phyloP scores from a whole-genome alignment of 1,140 invertebrate species.

The Drosophila sulfurigaster region DNA sequence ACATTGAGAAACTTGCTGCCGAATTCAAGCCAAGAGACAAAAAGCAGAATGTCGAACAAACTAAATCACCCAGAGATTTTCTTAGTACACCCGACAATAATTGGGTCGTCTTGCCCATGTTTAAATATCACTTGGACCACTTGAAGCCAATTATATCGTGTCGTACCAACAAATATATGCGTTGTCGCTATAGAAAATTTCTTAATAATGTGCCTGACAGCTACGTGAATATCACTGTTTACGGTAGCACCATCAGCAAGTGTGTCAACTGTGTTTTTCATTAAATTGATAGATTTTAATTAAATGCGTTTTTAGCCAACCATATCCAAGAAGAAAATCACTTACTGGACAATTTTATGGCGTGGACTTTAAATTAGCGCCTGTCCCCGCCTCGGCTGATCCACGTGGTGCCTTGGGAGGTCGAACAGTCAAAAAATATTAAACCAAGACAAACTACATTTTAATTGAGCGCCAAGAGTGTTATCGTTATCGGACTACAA shows the following conservation, averaged over 20 bases:
- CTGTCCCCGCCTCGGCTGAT: slow-evolving; percentile 55
- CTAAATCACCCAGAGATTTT: slow-evolving; percentile 41
- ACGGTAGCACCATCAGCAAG: slow-evolving; percentile 29
- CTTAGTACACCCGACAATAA: slow-evolving; percentile 47
- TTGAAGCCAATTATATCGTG: slow-evolving; percentile 49
- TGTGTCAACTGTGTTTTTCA: background rate
- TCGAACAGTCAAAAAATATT: background rate
- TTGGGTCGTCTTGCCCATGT: slow-evolving; percentile 62
- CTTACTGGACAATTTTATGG: slow-evolving; percentile 74
- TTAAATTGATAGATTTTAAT: background rate
- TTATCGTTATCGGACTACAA: slow-evolving; percentile 4
- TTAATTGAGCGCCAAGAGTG: background rate
- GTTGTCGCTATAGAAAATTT: slow-evolving; percentile 55
- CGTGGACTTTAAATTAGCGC: slow-evolving; percentile 69
- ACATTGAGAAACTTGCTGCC: slow-evolving; percentile 51
- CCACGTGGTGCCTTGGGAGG: slow-evolving; percentile 20
- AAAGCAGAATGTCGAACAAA: slow-evolving; percentile 16
- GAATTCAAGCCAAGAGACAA: slow-evolving; percentile 54
- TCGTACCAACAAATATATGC: slow-evolving; percentile 52
- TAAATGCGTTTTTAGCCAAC: slow-evolving; percentile 37
- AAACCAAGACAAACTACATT: background rate
- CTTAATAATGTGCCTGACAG: slow-evolving; percentile 56
- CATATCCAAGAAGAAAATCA: slow-evolving; percentile 61
- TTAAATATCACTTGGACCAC: slow-evolving; percentile 62
- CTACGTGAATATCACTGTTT: slow-evolving; percentile 52